These are phyloP conservation scores for Hemaris fuciformis DNA, from an alignment of 2,888 invertebrate species.

Conservation along the genomic window DNA sequence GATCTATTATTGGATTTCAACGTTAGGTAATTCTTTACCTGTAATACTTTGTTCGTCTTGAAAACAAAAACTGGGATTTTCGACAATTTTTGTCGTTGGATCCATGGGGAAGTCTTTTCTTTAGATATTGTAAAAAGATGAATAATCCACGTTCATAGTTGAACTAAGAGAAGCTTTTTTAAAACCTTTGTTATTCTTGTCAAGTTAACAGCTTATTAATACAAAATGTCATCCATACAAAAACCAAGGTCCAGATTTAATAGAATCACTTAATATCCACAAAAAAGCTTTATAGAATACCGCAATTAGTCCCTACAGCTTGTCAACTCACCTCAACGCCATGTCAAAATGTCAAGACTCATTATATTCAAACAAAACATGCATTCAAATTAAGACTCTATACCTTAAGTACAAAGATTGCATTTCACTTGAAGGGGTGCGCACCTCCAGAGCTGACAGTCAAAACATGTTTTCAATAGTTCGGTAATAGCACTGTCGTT, in stretches of 20 bases:
- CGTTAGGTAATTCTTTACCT: no score
- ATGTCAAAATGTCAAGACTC: constrained; percentile 26
- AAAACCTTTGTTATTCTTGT: no score
- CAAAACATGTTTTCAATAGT: constrained; percentile 7
- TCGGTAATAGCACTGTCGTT: background rate
- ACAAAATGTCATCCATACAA: no score
- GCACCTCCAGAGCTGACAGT: background rate
- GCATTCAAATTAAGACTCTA: background rate
- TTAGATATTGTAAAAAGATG: no score
- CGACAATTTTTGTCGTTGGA: no score
- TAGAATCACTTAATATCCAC: background rate
- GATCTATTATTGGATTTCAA: no score
- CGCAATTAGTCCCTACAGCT: constrained; percentile 41
- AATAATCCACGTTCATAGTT: no score
- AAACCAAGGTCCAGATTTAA: background rate
- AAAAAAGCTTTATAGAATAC: constrained; percentile 23
- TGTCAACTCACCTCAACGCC: constrained; percentile 45
- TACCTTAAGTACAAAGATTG: background rate
- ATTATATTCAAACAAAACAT: background rate
- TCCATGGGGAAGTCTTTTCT: no score
- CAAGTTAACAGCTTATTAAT: no score
- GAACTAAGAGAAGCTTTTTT: no score
- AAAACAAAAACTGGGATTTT: no score
- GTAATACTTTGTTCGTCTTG: no score
- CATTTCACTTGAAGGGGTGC: background rate